Evolutionary conservation across 2,797 vertebrate species (phyloP), one percentile per base, ranked within the genome.

Genomic region (Sebastes minor): DNA sequence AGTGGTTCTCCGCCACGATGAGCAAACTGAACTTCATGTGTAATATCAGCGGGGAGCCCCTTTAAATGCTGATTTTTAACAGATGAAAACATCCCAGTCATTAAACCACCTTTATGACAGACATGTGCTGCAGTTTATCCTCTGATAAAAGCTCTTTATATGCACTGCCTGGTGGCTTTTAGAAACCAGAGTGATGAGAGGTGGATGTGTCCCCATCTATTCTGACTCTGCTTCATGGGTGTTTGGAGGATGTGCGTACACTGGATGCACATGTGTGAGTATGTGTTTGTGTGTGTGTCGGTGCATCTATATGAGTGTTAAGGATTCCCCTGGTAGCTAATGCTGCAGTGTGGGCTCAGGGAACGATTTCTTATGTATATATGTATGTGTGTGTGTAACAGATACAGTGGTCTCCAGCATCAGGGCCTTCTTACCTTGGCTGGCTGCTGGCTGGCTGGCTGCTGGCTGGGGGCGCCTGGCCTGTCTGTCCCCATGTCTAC

Each of bases 401-500:
- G 89, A 93, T 89, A 82, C 76, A 78, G 70, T 61, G 83, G 75
- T 76, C 79, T 89, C 23, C 73, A 70, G 80, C 78, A 80, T 81
- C 77, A 64, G 38, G 74, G 71, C 42, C 82, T 64, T 88, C 77
- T 84, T 66, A 82, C 80, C 70, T 76, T 76, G 81, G 38, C 68
- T 65, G 85, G 64, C 30, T 76, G 35, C 35, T 38, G 33, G 35
- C 38, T 38, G 35, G 38, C 16, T 76, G 84, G 83, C 10, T 64
- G 83, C 10, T 64, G 76, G 83, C 49, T 33, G 83, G 71, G 93
- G 89, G 86, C 87, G 84, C 86, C 93, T 60, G 83, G 81, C 83
- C 87, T 56, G 90, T 93, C 91, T 91, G 90, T 92, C 91, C 93
- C 90, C 89, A 89, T 92, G 91, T 93, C 92, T 94, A 60, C 86